Evolutionary conservation across 2,888 invertebrate genomes (phyloP).

Genomic region (Neoaliturus tenellus): DNA sequence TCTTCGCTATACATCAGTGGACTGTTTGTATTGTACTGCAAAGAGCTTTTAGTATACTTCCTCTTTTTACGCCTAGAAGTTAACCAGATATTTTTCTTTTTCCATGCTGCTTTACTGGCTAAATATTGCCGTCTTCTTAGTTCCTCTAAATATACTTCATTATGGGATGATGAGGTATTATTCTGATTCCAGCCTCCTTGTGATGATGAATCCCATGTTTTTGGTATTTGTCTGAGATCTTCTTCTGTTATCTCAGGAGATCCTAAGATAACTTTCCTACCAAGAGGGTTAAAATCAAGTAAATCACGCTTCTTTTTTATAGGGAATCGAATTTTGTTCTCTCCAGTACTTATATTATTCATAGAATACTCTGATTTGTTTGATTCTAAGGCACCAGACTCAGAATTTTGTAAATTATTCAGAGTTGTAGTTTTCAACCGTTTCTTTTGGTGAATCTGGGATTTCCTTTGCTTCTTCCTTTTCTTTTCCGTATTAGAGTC

Average conservation of each 20-base stretch:
- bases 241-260: slow-evolving; percentile 24
- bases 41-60: neutral
- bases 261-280: slow-evolving; percentile 29
- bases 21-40: neutral
- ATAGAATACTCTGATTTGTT: neutral
- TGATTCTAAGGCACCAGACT: neutral
- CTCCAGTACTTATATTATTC: neutral
- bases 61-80: neutral
- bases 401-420: neutral
- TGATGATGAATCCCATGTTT: neutral
- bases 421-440: too few relatives aligned
- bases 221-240: neutral
- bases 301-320: slow-evolving; percentile 13
- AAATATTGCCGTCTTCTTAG: slow-evolving; percentile 6
- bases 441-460: neutral
- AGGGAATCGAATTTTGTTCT: neutral
- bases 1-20: neutral
- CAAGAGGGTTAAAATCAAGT: slow-evolving; percentile 14
- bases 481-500: neutral
- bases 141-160: slow-evolving; percentile 11
- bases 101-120: neutral
- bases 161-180: neutral
- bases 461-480: neutral
- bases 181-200: neutral
- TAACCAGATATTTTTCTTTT: neutral